A percentile compares a stretch with the other conserved stretches of the same genome.
Evolutionary conservation across 2,113 vertebrate genomes (phyloP).

Genomic region (Hyaena hyaena): DNA sequence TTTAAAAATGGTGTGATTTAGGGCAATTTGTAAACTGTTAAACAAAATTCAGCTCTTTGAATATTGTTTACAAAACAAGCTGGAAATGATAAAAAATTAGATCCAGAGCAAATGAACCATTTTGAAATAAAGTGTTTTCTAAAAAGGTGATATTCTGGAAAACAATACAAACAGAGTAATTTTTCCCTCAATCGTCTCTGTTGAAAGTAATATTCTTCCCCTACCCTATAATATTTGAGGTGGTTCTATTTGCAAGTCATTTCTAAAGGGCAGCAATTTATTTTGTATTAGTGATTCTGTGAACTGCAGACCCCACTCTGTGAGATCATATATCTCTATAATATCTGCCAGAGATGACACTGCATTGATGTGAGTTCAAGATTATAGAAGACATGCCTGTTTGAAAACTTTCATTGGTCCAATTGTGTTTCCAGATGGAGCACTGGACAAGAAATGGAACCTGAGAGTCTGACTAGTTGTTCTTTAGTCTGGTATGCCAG

Average conservation of each 20-base stretch:
- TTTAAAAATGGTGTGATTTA: conserved; percentile 21
- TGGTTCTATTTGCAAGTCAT: conserved; percentile 64
- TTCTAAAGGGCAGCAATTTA: conserved; percentile 66
- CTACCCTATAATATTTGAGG: conserved; percentile 32
- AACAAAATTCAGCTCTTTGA: conserved; percentile 54
- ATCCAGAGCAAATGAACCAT: conserved; percentile 68
- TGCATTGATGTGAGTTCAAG: conserved; percentile 7
- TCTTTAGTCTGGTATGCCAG: neutral
- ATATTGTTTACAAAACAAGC: conserved; percentile 59
- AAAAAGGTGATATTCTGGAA: conserved; percentile 59
- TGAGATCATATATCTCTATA: conserved; percentile 54
- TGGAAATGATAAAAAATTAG: conserved; percentile 62
- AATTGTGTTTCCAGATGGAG: neutral
- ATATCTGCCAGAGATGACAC: conserved; percentile 15
- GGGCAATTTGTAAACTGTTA: conserved; percentile 58
- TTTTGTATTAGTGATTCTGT: conserved; percentile 68
- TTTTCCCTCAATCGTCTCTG: conserved; percentile 52
- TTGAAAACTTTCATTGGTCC: neutral
- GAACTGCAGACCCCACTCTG: neutral
- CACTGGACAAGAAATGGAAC: neutral
- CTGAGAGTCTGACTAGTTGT: neutral
- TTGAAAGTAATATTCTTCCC: conserved; percentile 40
- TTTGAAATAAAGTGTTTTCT: conserved; percentile 65
- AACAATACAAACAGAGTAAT: conserved; percentile 38
- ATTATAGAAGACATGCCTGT: neutral